Conservation (phyloP, 2,797 vertebrate species). For the Mastacembelus armatus region DNA sequence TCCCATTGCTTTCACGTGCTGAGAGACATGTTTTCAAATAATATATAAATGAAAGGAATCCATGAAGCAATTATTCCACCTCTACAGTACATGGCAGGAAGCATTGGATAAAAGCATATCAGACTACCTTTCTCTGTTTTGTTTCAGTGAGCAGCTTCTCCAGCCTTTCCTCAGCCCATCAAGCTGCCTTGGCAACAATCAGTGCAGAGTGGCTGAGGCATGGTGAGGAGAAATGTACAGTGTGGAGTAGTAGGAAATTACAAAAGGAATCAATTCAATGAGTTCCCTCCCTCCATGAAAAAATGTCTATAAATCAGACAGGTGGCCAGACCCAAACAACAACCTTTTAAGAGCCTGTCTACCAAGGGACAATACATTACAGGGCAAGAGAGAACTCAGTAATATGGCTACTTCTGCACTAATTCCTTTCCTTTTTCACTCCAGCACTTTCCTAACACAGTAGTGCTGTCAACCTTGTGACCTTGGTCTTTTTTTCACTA, state of each 20-base stretch:
- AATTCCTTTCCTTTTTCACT: conserved; percentile 26
- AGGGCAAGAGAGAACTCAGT: conserved; percentile 23
- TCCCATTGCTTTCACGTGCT: conserved; percentile 37
- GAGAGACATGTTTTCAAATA: conserved; percentile 57
- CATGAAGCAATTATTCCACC: conserved; percentile 65
- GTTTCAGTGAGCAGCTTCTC: conserved; percentile 72
- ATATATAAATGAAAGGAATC: conserved; percentile 67
- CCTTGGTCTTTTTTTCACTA: conserved; percentile 15
- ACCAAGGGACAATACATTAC: conserved; percentile 55
- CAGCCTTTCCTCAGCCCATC: conserved; percentile 63
- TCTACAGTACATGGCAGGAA: conserved; percentile 62
- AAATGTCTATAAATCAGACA: conserved; percentile 74
- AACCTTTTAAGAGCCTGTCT: conserved; percentile 67
- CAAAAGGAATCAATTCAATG: conserved; percentile 77
- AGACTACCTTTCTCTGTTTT: conserved; percentile 66
- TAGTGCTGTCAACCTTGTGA: conserved; percentile 13
- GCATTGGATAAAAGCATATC: conserved; percentile 67
- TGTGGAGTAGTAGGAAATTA: conserved; percentile 76
- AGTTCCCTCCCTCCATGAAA: conserved; percentile 58
- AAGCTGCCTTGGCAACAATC: conserved; percentile 73
- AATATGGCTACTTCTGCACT: conserved; percentile 30
- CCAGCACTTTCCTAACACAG: conserved; percentile 12
- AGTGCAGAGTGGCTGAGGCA: conserved; percentile 63
- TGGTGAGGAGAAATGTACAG: conserved; percentile 69
- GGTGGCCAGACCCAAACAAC: conserved; percentile 65